Evolutionary conservation across 2,888 invertebrate genomes (phyloP).

Genomic region (Megastigmus dorsalis): DNA sequence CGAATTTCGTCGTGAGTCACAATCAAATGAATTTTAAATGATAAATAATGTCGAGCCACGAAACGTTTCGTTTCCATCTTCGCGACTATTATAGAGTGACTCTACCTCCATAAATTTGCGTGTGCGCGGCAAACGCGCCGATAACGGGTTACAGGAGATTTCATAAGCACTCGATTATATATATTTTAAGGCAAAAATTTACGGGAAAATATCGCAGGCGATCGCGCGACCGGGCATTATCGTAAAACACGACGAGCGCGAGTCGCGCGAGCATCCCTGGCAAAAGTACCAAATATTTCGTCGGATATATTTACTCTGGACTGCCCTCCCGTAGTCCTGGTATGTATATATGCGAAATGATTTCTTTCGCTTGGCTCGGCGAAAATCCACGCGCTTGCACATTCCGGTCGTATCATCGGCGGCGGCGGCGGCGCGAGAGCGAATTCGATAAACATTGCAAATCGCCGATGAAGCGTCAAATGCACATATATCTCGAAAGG

Average conservation of each 20-base stretch:
- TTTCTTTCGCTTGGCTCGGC: conserved; percentile 17
- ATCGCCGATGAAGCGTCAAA: neutral
- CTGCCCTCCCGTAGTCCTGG: too few species aligned
- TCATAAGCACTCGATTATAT: conserved; percentile 27
- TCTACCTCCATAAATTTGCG: too few species aligned
- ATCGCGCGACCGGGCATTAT: conserved; percentile 26
- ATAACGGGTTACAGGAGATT: conserved; percentile 13
- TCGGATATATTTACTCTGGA: neutral
- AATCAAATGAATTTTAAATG: too few species aligned
- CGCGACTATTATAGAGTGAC: neutral
- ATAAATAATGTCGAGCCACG: neutral
- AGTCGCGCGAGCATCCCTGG: neutral
- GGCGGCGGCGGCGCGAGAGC: too few species aligned
- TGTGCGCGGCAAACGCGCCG: neutral
- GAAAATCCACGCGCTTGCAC: neutral
- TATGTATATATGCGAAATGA: neutral
- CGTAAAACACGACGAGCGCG: conserved; percentile 29
- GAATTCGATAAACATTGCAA: conserved; percentile 2
- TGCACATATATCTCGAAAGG: neutral
- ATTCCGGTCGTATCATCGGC: neutral
- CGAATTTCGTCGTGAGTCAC: too few species aligned
- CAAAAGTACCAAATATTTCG: conserved; percentile 34
- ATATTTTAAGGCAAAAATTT: conserved; percentile 29
- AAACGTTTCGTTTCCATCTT: conserved; percentile 18
- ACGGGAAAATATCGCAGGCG: conserved; percentile 29